Percentiles rank a stretch among this genome's conserved stretches.
phyloP scores from a whole-genome alignment of 2,113 vertebrate genomes.

The Penelope pileata region DNA sequence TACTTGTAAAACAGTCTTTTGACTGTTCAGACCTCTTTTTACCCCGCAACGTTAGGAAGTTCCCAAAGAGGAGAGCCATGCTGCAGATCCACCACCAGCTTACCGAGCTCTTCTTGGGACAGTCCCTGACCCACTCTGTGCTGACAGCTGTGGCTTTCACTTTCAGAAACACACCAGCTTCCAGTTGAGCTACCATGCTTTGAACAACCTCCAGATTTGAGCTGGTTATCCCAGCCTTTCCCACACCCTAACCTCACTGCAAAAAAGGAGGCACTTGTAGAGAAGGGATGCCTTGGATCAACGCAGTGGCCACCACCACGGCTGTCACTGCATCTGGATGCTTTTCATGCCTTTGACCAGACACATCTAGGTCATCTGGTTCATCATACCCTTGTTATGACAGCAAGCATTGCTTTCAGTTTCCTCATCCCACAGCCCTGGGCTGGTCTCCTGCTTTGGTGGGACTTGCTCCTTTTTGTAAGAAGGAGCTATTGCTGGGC shows the following conservation, averaged over 20 bases:
- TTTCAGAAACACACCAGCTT: neutral
- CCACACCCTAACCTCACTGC: neutral
- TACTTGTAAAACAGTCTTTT: neutral
- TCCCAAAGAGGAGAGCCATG: neutral
- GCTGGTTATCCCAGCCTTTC: neutral
- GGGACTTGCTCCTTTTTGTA: neutral
- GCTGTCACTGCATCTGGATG: neutral
- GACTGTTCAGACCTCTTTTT: neutral
- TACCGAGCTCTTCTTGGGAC: neutral
- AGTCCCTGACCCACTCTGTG: neutral
- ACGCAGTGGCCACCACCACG: neutral
- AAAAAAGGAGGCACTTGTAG: neutral
- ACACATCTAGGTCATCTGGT: neutral
- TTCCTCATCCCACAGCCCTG: neutral
- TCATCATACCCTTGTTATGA: neutral
- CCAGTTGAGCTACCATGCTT: neutral
- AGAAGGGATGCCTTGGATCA: neutral
- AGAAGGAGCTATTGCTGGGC: neutral
- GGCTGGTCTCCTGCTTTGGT: accelerated
- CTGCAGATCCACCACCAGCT: neutral
- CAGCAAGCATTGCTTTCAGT: neutral
- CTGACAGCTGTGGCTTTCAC: neutral
- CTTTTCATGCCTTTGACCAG: neutral
- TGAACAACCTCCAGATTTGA: neutral
- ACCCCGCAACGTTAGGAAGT: neutral